Percentiles rank a stretch among this genome's conserved stretches.
phyloP scores from a whole-genome alignment of 2,888 invertebrate genomes.

The Meiosimyza decipiens region DNA sequence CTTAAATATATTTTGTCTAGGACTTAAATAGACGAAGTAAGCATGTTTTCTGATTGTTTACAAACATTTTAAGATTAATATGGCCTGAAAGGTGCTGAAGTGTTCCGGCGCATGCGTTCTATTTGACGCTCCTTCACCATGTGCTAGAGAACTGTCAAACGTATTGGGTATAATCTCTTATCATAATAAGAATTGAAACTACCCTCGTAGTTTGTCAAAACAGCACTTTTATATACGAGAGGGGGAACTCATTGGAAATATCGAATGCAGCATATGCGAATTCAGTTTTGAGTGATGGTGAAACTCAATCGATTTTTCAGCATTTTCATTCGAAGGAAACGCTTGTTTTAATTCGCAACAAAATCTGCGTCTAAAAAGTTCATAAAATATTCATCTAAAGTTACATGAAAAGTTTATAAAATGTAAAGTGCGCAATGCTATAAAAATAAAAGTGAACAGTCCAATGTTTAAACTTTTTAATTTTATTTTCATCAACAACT shows the following conservation, averaged over 20 bases:
- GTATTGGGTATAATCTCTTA: not conserved
- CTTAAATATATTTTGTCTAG: no score
- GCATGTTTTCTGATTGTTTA: constrained; percentile 3
- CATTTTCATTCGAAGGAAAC: not conserved
- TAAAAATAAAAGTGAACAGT: no score
- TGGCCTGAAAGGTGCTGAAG: not conserved
- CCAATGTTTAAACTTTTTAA: no score
- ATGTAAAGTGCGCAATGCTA: no score
- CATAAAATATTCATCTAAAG: no score
- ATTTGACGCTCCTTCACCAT: not conserved
- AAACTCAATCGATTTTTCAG: constrained; percentile 24
- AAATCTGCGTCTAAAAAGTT: no score
- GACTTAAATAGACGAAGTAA: not conserved
- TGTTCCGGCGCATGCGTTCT: constrained; percentile 11
- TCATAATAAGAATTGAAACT: not conserved
- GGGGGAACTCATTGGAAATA: not conserved
- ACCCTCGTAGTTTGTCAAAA: not conserved
- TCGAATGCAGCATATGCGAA: constrained; percentile 11
- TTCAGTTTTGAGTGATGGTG: not conserved
- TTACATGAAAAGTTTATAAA: no score
- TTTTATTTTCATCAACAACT: no score
- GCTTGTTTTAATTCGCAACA: no score
- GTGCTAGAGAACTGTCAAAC: not conserved
- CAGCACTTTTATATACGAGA: not conserved
- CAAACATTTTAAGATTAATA: constrained; percentile 1